These are phyloP conservation scores for Xylota sylvarum DNA, from an alignment of 2,888 invertebrate species.

Conservation along the genomic window DNA sequence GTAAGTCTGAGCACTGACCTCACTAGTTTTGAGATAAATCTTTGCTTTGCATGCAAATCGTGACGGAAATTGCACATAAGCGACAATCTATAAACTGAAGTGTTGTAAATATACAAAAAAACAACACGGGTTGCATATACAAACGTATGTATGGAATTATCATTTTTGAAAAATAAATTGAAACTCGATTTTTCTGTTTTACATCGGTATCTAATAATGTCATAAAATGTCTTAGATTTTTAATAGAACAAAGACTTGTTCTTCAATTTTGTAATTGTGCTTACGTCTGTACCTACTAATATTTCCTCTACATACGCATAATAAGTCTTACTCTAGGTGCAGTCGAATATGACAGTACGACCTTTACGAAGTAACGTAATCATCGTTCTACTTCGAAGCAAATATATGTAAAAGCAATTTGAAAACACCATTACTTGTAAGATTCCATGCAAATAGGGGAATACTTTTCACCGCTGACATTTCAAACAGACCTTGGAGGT, in stretches of 20 bases:
- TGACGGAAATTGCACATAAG: constrained; percentile 9
- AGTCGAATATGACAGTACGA: background rate
- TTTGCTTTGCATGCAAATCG: background rate
- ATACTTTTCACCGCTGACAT: constrained; percentile 6
- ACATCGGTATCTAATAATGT: background rate
- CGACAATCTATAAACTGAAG: background rate
- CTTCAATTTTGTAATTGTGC: no score
- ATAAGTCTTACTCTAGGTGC: no score
- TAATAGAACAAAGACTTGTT: no score
- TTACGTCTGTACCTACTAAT: no score
- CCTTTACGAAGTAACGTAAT: background rate
- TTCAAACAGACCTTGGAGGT: constrained; percentile 7
- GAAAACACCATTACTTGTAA: background rate
- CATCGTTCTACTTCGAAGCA: background rate
- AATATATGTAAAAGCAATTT: constrained; percentile 12
- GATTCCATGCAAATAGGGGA: background rate
- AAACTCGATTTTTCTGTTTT: background rate
- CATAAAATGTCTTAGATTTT: no score
- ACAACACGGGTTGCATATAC: no score
- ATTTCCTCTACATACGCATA: no score
- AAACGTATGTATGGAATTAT: no score
- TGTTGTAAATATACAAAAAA: no score
- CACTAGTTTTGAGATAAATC: constrained; percentile 15
- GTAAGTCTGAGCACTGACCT: background rate
- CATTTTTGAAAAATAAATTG: no score